Evolutionary conservation across 2,888 invertebrate species (phyloP), one percentile per base, ranked within the genome.

Genomic region (Beris morrisii): DNA sequence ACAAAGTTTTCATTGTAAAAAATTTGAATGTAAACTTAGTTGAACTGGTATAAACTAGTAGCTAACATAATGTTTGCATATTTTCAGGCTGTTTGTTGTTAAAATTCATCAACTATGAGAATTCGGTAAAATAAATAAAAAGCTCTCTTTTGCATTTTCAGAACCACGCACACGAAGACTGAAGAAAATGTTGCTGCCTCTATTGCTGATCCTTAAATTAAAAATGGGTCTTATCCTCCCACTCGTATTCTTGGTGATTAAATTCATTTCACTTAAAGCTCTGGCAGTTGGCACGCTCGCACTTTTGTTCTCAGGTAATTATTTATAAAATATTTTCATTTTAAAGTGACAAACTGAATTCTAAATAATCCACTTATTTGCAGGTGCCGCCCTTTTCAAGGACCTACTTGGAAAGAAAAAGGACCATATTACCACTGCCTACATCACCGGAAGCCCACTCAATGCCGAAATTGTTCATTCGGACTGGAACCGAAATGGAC

Each of bases 221-320:
- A 88, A 88, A 76, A 84, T 86, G 61, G 82, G 84, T 48, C 81
- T 88, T 44, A 79, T 87, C 54, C 76, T 88, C 61, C 87, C 88
- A 38, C 82, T 87, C 31, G 76, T 87, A 54, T 81, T 88, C 69
- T 83, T 85, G 30, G 75, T 84, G 66, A 83, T 88, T 54, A 85
- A 85, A n/a, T 77, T 88, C 69, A 82, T 88, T 57, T 86, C 88
- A 7, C 83, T 88, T 73, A 88, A 87, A 77, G 87, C 87, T 64
- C 80, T 88, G 64, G 86, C 85, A 67, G 83, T 85, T 38, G 86
- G 88, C 57, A 74, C 87, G 53, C 80, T 86, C 70, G 86, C 88
- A 32, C 79, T 88, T 69, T 78, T 86, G 45, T 79, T 88, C 46
- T 85, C 87, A 30, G 86, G 85, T 82, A 72, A 44, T 15, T 43